These are phyloP conservation scores for Erebia aethiops DNA, from an alignment of 2,888 invertebrate genomes.

Conservation along the genomic window DNA sequence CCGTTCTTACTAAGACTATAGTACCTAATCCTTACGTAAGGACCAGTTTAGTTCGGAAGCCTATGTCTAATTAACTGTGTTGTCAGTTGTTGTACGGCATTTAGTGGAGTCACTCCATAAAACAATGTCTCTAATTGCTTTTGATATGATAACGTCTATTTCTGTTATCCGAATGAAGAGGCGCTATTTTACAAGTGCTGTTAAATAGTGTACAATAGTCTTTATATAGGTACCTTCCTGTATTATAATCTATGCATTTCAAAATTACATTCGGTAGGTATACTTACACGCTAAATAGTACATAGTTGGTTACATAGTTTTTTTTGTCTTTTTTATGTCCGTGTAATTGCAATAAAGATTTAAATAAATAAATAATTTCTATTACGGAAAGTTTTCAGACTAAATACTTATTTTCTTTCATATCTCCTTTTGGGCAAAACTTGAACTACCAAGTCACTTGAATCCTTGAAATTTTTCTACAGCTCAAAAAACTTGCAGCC, in stretches of 20 bases:
- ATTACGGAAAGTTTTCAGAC: too few relatives aligned
- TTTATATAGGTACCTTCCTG: conserved; percentile 1
- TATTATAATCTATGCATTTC: not conserved
- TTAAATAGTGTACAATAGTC: not conserved
- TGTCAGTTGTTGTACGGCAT: not conserved
- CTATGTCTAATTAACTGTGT: conserved; percentile 31
- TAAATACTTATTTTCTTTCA: too few relatives aligned
- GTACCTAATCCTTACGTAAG: conserved; percentile 52
- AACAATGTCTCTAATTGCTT: conserved; percentile 5
- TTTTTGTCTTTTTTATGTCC: too few relatives aligned
- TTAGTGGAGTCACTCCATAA: not conserved
- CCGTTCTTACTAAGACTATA: conserved; percentile 42
- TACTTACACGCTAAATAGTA: too few relatives aligned
- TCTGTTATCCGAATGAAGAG: conserved; percentile 1
- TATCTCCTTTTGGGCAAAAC: too few relatives aligned
- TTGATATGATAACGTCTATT: conserved; percentile 20
- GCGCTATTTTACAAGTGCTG: conserved; percentile 1
- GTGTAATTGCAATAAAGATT: too few relatives aligned
- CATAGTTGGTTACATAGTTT: too few relatives aligned
- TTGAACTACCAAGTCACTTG: too few relatives aligned
- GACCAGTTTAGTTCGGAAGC: conserved; percentile 31
- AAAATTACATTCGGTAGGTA: too few relatives aligned
- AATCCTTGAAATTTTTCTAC: too few relatives aligned
- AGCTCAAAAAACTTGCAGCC: too few relatives aligned
- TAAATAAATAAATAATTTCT: too few relatives aligned